Conservation (phyloP, 2,888 invertebrate species). For the Cenopis cana region DNA sequence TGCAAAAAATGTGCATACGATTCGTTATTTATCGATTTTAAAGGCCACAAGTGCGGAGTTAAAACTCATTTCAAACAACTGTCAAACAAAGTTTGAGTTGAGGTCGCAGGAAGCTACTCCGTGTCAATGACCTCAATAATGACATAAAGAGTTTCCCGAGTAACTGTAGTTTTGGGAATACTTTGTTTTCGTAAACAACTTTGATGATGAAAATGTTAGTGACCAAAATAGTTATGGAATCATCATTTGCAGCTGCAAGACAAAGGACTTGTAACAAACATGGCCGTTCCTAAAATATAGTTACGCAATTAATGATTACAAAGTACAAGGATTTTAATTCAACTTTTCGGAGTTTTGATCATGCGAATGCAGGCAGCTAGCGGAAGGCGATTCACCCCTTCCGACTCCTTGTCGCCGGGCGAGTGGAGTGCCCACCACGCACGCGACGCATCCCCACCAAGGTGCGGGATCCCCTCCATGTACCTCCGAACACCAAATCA, state of each 20-base stretch:
- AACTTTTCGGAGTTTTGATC: conserved; percentile 59
- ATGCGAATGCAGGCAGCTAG: conserved; percentile 68
- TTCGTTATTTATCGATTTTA: background rate
- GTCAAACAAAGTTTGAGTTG: conserved; percentile 43
- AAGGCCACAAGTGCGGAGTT: background rate
- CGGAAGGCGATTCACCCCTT: conserved; percentile 83
- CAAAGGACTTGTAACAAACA: conserved; percentile 67
- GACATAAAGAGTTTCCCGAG: conserved; percentile 25
- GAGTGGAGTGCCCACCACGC: conserved; percentile 71
- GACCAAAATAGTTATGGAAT: background rate
- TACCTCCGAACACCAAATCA: conserved; percentile 76
- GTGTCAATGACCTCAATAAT: conserved; percentile 58
- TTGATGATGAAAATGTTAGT: background rate
- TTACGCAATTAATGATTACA: conserved; percentile 71
- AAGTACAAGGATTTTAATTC: conserved; percentile 53
- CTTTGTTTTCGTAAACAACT: conserved; percentile 13
- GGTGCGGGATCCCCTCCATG: conserved; percentile 83
- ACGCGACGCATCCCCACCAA: conserved; percentile 83
- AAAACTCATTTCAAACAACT: conserved; percentile 2
- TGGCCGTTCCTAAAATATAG: conserved; percentile 60
- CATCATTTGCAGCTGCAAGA: conserved; percentile 49
- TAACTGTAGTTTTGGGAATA: conserved; percentile 5
- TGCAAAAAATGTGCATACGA: conserved; percentile 8
- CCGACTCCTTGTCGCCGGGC: conserved; percentile 74
- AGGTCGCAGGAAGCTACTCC: conserved; percentile 35